Conservation (phyloP, 1,140 invertebrate genomes). For the Drosophila repleta region DNA sequence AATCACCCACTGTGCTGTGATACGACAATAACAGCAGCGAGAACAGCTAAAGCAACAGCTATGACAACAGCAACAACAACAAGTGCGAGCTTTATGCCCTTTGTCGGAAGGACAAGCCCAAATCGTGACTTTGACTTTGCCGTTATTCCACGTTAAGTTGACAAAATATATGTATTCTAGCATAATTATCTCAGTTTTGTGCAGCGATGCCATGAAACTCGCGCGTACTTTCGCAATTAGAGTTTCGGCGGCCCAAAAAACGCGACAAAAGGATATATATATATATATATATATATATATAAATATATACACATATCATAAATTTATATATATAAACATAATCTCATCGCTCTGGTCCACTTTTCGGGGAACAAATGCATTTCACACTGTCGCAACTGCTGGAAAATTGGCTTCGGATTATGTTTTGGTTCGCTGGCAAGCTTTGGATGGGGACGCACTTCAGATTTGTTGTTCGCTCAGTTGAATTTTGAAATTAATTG, state of each 20-base stretch:
- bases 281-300: too few relatives aligned
- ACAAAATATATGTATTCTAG: constrained; percentile 42
- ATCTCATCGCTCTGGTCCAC: constrained; percentile 4
- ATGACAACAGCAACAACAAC: background rate
- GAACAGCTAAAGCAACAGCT: background rate
- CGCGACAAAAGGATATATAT: constrained; percentile 52
- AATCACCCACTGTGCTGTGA: constrained; percentile 34
- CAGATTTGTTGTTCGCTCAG: constrained; percentile 58
- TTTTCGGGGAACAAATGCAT: constrained; percentile 36
- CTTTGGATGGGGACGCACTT: constrained; percentile 26
- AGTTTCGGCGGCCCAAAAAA: constrained; percentile 47
- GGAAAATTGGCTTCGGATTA: constrained; percentile 29
- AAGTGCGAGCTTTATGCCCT: constrained; percentile 23
- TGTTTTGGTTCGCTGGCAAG: background rate
- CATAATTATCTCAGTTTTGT: constrained; percentile 63
- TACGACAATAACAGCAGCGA: constrained; percentile 19
- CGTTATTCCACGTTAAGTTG: constrained; percentile 30
- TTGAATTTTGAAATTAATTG: constrained; percentile 78
- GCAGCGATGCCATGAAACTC: constrained; percentile 12
- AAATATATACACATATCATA: constrained; percentile 25
- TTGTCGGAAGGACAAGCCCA: constrained; percentile 14
- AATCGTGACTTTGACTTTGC: constrained; percentile 12
- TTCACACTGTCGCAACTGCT: constrained; percentile 29
- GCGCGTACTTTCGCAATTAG: constrained; percentile 65
- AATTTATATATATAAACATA: background rate